Conservation (phyloP, 2,888 invertebrate species). For the Tortricodes alternella region DNA sequence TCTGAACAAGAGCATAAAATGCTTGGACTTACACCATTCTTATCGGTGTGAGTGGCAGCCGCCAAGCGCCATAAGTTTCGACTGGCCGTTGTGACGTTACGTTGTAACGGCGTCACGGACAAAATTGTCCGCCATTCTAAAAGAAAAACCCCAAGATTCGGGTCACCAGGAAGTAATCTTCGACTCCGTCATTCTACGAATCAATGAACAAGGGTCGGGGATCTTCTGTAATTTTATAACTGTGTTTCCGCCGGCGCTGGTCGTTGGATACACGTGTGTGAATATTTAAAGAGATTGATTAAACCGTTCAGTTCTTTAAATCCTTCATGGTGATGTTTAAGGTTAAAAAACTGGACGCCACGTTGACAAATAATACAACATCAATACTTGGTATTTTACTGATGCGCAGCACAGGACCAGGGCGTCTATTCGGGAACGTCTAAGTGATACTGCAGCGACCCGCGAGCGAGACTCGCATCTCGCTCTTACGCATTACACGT, state of each 20-base stretch:
- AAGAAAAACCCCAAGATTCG: slow-evolving; percentile 28
- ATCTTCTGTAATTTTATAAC: slow-evolving; percentile 41
- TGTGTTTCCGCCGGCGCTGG: slow-evolving; percentile 15
- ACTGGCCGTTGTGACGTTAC: slow-evolving; percentile 38
- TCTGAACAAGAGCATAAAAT: no score
- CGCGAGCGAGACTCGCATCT: no score
- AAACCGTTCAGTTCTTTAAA: no score
- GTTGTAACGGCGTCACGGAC: slow-evolving; percentile 38
- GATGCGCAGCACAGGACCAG: no score
- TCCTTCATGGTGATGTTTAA: no score
- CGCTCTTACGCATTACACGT: no score
- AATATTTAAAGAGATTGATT: neutral
- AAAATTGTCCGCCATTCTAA: slow-evolving; percentile 40
- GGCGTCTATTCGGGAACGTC: no score
- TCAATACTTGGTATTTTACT: no score
- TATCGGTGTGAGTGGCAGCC: neutral
- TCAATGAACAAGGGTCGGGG: slow-evolving; percentile 37
- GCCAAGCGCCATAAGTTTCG: slow-evolving; percentile 35
- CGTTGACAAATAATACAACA: no score
- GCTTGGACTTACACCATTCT: neutral
- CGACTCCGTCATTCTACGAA: slow-evolving; percentile 38
- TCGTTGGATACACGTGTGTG: neutral
- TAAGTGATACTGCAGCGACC: no score
- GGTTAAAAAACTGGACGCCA: no score
- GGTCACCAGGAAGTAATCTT: slow-evolving; percentile 41